Evolutionary conservation across 2,888 invertebrate genomes (phyloP).

Genomic region (Sinodicranocentrus sp.): DNA sequence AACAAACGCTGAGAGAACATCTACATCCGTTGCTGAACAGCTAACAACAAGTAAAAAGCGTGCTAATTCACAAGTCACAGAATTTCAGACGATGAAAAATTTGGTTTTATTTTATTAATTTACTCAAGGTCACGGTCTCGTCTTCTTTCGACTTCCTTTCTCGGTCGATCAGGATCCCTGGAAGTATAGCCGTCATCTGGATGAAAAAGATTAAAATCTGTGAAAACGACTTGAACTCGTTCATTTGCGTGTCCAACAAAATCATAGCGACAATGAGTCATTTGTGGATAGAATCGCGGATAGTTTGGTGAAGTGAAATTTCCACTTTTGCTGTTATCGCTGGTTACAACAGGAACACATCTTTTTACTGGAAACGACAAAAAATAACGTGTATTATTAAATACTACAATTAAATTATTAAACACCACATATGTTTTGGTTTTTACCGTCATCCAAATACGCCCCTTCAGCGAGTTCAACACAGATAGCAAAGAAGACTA

Average conservation of each 20-base stretch:
- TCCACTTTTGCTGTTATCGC: slow-evolving; percentile 90
- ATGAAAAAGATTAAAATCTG: slow-evolving; percentile 89
- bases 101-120: slow-evolving; percentile 15
- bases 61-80: neutral
- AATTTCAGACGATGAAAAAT: neutral
- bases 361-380: slow-evolving; percentile 35
- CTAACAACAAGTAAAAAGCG: slow-evolving; percentile 79
- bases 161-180: slow-evolving; percentile 43
- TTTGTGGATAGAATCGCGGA: slow-evolving; percentile 88
- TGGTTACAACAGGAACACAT: slow-evolving; percentile 77
- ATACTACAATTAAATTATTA: neutral
- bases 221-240: slow-evolving; percentile 90
- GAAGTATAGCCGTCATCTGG: slow-evolving; percentile 77
- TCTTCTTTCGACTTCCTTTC: slow-evolving; percentile 34
- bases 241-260: slow-evolving; percentile 93
- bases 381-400: neutral
- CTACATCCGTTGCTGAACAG: slow-evolving; percentile 88
- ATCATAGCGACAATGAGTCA: slow-evolving; percentile 92
- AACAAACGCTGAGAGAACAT: slow-evolving; percentile 85
- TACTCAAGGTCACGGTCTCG: slow-evolving; percentile 51
- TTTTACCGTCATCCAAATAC: slow-evolving; percentile 55
- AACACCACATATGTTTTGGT: neutral
- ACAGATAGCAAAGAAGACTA: no score
- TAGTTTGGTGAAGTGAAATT: slow-evolving; percentile 91
- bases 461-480: slow-evolving; percentile 35